Conservation (phyloP, 2,888 invertebrate species). For the Acanthosepion lycidas region DNA sequence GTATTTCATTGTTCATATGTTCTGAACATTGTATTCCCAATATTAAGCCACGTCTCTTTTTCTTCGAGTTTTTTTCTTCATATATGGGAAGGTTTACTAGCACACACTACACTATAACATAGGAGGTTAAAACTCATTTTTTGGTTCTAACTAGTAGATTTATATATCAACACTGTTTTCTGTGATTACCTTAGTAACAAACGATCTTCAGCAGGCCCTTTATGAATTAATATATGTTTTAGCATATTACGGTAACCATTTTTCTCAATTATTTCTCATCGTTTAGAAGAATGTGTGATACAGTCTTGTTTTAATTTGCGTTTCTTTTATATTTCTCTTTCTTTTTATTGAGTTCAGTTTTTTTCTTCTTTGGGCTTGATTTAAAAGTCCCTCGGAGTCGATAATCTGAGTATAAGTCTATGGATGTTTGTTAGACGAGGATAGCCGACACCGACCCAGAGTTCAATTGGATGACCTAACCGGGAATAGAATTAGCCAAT, state of each 20-base stretch:
- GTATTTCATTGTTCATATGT: too few species aligned
- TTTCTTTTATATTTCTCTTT: background rate
- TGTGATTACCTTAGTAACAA: too few species aligned
- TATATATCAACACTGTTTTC: too few species aligned
- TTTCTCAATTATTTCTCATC: background rate
- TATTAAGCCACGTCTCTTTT: too few species aligned
- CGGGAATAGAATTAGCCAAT: background rate
- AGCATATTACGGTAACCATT: background rate
- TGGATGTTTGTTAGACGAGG: slow-evolving; percentile 9
- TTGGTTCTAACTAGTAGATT: too few species aligned
- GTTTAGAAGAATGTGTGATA: background rate
- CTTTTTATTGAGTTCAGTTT: background rate
- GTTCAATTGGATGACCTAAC: slow-evolving; percentile 1
- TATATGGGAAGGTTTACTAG: too few species aligned
- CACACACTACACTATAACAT: too few species aligned
- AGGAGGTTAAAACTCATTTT: too few species aligned
- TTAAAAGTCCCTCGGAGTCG: background rate
- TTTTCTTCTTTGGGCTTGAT: background rate
- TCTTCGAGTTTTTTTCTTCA: too few species aligned
- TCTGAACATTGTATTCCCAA: too few species aligned
- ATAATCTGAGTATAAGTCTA: slow-evolving; percentile 11
- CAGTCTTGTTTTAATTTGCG: background rate
- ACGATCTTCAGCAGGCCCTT: too few species aligned
- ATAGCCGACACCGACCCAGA: background rate
- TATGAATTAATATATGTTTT: too few species aligned